These are phyloP conservation scores for Macropis europaea DNA, from an alignment of 2,888 invertebrate species.

Conservation along the genomic window DNA sequence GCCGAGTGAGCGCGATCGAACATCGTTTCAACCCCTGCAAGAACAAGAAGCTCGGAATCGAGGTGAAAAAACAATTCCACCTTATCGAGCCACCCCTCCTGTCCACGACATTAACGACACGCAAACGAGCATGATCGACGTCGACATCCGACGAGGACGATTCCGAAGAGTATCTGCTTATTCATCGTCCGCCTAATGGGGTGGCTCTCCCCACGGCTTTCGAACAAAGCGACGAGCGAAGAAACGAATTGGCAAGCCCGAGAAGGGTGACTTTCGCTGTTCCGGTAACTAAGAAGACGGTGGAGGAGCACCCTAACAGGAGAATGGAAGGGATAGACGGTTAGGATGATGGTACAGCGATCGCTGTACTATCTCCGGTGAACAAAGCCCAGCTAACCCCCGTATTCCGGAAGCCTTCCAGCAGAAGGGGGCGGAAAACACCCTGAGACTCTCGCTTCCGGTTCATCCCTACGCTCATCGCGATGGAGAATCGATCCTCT, in stretches of 20 bases:
- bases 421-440: slow-evolving; percentile 50
- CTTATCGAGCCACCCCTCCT: slow-evolving; percentile 17
- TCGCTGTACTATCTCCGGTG: slow-evolving; percentile 64
- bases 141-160: slow-evolving; percentile 39
- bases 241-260: slow-evolving; percentile 62
- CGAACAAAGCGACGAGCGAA: slow-evolving; percentile 60
- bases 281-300: slow-evolving; percentile 59
- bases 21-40: background rate
- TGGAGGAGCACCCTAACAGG: slow-evolving; percentile 16
- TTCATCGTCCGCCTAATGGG: slow-evolving; percentile 62
- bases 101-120: slow-evolving; percentile 36
- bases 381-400: slow-evolving; percentile 65
- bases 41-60: slow-evolving; percentile 7
- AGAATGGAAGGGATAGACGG: slow-evolving; percentile 44
- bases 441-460: slow-evolving; percentile 63
- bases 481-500: background rate
- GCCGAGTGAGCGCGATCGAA: background rate
- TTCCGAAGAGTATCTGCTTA: slow-evolving; percentile 65
- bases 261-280: slow-evolving; percentile 40
- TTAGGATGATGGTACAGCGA: slow-evolving; percentile 58
- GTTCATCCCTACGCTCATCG: slow-evolving; percentile 41
- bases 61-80: slow-evolving; percentile 42
- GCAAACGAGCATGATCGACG: slow-evolving; percentile 46
- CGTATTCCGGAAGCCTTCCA: slow-evolving; percentile 44
- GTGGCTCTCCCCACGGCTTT: slow-evolving; percentile 37